These are phyloP conservation scores for Pleuronectes platessa DNA, from an alignment of 2,113 vertebrate species.

Conservation along the genomic window DNA sequence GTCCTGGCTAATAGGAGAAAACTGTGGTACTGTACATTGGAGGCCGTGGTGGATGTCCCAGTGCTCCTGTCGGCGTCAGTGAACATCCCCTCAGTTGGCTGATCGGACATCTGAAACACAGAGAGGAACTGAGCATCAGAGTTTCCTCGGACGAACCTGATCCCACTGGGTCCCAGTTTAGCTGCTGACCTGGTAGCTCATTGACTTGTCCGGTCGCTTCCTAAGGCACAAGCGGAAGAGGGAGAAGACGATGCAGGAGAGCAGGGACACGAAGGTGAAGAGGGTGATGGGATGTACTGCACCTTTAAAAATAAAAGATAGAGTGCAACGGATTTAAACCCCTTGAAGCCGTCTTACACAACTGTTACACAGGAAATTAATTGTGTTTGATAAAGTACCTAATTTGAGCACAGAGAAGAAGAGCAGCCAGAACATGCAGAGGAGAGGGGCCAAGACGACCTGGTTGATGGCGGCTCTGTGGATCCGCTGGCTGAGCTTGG, in stretches of 20 bases:
- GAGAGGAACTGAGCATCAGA: neutral
- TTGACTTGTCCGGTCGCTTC: constrained; percentile 84
- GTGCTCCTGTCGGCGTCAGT: constrained; percentile 89
- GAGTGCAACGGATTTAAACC: neutral
- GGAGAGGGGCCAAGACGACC: constrained; percentile 90
- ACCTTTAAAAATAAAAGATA: constrained; percentile 78
- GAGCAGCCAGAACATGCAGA: constrained; percentile 96
- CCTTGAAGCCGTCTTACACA: neutral
- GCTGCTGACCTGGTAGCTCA: constrained; percentile 88
- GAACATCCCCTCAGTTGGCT: constrained; percentile 85
- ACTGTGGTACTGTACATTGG: constrained; percentile 82
- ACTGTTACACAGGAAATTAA: too few relatives aligned
- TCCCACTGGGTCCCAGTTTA: fast-evolving
- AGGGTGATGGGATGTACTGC: constrained; percentile 87
- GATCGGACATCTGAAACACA: constrained; percentile 88
- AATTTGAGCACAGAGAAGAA: constrained; percentile 95
- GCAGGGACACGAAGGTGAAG: constrained; percentile 87
- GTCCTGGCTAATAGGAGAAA: neutral
- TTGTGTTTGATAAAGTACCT: constrained; percentile 75
- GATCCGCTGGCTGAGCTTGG: constrained; percentile 92
- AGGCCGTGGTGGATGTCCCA: constrained; percentile 89
- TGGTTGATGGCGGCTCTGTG: constrained; percentile 91
- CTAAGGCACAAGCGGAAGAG: constrained; percentile 87
- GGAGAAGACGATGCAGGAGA: constrained; percentile 84
- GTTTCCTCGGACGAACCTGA: neutral